Evolutionary conservation across 2,888 invertebrate species (phyloP).

Genomic region (Ormyrus labotus): DNA sequence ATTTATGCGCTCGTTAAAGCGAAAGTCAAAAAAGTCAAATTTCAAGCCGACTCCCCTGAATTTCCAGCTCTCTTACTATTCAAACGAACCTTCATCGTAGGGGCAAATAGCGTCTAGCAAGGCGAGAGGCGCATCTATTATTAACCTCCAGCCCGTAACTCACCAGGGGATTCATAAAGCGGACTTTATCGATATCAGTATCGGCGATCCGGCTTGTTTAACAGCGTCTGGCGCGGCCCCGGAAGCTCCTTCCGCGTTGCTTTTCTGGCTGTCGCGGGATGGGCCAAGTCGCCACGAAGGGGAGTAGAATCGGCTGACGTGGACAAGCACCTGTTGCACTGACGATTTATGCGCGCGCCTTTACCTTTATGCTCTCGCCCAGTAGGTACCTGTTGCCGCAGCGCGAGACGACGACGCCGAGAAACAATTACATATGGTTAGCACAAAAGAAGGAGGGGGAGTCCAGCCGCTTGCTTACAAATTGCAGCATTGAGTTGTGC

Average conservation of each 20-base stretch:
- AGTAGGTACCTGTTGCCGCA: constrained; percentile 1
- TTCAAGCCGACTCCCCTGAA: not conserved
- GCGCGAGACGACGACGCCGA: constrained; percentile 18
- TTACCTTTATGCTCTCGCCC: constrained; percentile 18
- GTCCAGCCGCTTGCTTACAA: constrained; percentile 46
- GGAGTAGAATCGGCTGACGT: not conserved
- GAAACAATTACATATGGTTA: constrained; percentile 54
- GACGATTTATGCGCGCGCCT: constrained; percentile 34
- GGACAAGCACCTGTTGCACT: constrained; percentile 43
- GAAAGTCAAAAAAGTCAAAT: no score
- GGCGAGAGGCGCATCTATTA: no score
- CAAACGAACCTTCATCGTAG: no score
- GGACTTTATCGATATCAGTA: constrained; percentile 7
- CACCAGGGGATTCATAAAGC: constrained; percentile 3
- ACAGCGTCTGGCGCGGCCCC: not conserved
- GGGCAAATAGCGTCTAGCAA: no score
- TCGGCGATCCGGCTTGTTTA: not conserved
- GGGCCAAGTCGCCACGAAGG: not conserved
- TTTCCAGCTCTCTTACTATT: no score
- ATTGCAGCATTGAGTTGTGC: constrained; percentile 44
- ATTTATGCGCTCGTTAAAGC: no score
- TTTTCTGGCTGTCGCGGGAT: constrained; percentile 4
- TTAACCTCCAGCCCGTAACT: not conserved
- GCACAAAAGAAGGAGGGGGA: constrained; percentile 31
- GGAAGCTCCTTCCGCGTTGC: not conserved